Conservation (phyloP, 2,113 vertebrate genomes). For the Murina feae region DNA sequence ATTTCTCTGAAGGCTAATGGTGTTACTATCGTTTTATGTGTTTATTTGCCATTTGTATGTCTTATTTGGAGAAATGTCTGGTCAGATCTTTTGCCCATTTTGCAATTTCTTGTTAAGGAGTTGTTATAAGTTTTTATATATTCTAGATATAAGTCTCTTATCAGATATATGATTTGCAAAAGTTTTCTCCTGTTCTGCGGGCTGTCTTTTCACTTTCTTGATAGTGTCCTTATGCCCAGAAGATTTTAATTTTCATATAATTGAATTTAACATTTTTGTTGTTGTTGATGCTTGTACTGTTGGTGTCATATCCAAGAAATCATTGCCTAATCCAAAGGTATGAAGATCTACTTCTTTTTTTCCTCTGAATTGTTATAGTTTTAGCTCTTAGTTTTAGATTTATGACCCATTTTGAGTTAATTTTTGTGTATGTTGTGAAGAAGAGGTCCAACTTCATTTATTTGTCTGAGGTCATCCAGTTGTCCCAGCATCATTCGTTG, state of each 20-base stretch:
- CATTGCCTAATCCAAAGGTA: neutral
- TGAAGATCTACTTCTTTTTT: neutral
- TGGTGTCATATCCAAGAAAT: neutral
- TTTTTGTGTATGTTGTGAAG: neutral
- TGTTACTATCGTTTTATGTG: neutral
- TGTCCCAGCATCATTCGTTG: neutral
- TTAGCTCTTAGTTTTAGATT: neutral
- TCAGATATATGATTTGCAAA: neutral
- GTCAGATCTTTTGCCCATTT: neutral
- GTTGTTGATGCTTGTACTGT: neutral
- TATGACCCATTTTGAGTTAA: neutral
- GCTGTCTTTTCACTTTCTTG: neutral
- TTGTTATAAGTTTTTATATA: neutral
- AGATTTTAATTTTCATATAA: conserved; percentile 30
- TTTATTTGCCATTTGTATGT: neutral
- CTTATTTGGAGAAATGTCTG: neutral
- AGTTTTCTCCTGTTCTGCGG: neutral
- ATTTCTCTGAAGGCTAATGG: neutral
- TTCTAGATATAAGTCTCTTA: neutral
- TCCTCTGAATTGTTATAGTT: neutral
- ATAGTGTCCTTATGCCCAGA: neutral
- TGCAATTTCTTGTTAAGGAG: neutral
- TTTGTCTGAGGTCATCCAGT: neutral
- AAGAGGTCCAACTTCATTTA: neutral
- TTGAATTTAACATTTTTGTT: neutral